These are phyloP conservation scores for Pimpla rufipes DNA, from an alignment of 2,888 invertebrate genomes.

Conservation along the genomic window DNA sequence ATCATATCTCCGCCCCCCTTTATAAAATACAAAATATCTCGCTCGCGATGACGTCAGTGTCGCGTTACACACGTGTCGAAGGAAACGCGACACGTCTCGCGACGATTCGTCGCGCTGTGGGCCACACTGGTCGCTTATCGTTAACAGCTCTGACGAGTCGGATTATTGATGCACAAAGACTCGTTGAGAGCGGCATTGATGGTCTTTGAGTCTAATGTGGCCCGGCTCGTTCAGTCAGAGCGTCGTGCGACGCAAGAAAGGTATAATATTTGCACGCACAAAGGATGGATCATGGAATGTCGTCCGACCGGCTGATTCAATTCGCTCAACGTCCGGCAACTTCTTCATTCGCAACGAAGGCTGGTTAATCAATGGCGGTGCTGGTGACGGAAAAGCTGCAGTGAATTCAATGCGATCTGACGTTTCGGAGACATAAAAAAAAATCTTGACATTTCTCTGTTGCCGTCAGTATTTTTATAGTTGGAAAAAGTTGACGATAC, in stretches of 20 bases:
- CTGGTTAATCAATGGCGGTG: background rate
- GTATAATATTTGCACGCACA: conserved; percentile 84
- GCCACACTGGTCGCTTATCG: conserved; percentile 78
- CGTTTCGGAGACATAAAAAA: no score
- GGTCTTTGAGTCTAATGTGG: conserved; percentile 62
- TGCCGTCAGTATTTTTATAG: no score
- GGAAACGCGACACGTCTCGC: conserved; percentile 71
- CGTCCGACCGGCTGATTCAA: conserved; percentile 84
- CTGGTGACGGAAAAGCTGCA: background rate
- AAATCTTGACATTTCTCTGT: no score
- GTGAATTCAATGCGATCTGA: background rate
- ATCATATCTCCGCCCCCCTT: no score
- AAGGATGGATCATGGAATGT: conserved; percentile 84
- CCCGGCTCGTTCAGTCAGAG: conserved; percentile 35
- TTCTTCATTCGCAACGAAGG: conserved; percentile 71
- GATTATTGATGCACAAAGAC: conserved; percentile 82
- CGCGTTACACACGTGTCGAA: conserved; percentile 52
- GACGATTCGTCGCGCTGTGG: conserved; percentile 77
- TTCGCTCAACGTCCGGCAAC: conserved; percentile 83
- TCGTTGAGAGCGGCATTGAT: conserved; percentile 76
- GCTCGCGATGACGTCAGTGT: conserved; percentile 61
- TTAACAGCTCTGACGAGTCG: conserved; percentile 74
- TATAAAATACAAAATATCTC: conserved; percentile 4
- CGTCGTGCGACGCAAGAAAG: conserved; percentile 75
- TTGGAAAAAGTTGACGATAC: no score